These are phyloP conservation scores for Drosophila grimshawi DNA, from an alignment of 1,140 invertebrate genomes.

Conservation along the genomic window DNA sequence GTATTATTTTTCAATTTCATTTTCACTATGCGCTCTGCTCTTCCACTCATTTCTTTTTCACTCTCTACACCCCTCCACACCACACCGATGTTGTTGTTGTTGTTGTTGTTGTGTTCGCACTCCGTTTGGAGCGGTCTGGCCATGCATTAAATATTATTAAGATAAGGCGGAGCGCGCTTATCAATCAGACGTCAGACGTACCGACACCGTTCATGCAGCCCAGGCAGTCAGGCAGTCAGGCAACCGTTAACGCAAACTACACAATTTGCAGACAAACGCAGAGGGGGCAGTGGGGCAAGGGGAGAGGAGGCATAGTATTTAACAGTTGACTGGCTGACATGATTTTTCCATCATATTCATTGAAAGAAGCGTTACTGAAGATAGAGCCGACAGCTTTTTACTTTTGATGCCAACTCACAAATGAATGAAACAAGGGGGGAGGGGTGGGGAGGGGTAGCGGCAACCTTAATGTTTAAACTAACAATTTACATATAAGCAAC, in stretches of 20 bases:
- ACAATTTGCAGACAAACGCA: slow-evolving; percentile 58
- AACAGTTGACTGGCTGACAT: slow-evolving; percentile 58
- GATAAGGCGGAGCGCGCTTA: slow-evolving; percentile 76
- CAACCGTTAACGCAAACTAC: slow-evolving; percentile 12
- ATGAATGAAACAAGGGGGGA: slow-evolving; percentile 1
- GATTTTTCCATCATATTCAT: slow-evolving; percentile 78
- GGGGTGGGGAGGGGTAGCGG: not conserved
- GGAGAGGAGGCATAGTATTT: slow-evolving; percentile 3
- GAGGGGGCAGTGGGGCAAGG: not conserved
- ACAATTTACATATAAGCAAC: slow-evolving; percentile 66
- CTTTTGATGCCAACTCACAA: slow-evolving; percentile 4
- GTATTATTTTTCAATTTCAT: slow-evolving; percentile 83
- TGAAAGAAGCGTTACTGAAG: slow-evolving; percentile 43
- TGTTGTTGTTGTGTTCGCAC: slow-evolving; percentile 18
- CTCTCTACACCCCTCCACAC: slow-evolving; percentile 28
- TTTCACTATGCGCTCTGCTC: slow-evolving; percentile 64
- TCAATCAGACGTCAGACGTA: slow-evolving; percentile 78
- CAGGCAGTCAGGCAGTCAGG: no score
- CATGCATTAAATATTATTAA: slow-evolving; percentile 82
- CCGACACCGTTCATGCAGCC: slow-evolving; percentile 35
- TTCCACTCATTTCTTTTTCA: not conserved
- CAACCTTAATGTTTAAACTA: slow-evolving; percentile 53
- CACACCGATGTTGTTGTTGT: not conserved
- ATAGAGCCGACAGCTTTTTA: not conserved
- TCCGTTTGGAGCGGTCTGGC: slow-evolving; percentile 42